Evolutionary conservation across 1,140 invertebrate species (phyloP).

Genomic region (Dryas iulia): DNA sequence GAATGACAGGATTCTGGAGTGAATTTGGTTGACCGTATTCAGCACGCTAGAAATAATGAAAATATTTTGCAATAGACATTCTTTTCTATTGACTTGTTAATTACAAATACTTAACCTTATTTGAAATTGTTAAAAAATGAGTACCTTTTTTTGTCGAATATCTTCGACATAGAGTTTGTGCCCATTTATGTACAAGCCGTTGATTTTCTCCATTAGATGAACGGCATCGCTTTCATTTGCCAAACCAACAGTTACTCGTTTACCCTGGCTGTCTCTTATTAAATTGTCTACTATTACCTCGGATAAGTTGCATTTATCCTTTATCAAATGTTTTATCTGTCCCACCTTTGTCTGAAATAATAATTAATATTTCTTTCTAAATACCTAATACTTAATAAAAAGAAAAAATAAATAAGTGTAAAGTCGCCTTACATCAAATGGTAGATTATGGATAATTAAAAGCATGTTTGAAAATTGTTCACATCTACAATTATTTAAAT

Average conservation of each 20-base stretch:
- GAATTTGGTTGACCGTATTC: neutral
- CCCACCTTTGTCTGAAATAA: conserved; percentile 40
- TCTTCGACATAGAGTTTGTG: conserved; percentile 49
- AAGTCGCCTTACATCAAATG: conserved; percentile 39
- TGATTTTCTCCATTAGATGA: conserved; percentile 44
- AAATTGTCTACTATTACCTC: conserved; percentile 59
- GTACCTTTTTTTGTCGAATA: conserved; percentile 44
- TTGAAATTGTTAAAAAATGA: neutral
- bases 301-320: conserved; percentile 42
- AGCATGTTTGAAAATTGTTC: conserved; percentile 39
- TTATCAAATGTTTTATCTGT: conserved; percentile 48
- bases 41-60: neutral
- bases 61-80: too few relatives aligned
- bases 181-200: conserved; percentile 39
- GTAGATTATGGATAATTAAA: conserved; percentile 52
- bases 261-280: conserved; percentile 33
- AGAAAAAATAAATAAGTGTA: neutral
- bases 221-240: conserved; percentile 49
- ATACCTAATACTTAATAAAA: conserved; percentile 1
- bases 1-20: neutral
- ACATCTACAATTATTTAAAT: neutral
- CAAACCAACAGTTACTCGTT: conserved; percentile 54
- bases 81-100: too few relatives aligned
- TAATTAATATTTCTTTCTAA: too few relatives aligned
- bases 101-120: too few relatives aligned